A percentile compares a stretch with the other conserved stretches of the same genome.
Evolutionary conservation across 2,113 vertebrate genomes (phyloP).

Genomic region (Melanocharis versteri): DNA sequence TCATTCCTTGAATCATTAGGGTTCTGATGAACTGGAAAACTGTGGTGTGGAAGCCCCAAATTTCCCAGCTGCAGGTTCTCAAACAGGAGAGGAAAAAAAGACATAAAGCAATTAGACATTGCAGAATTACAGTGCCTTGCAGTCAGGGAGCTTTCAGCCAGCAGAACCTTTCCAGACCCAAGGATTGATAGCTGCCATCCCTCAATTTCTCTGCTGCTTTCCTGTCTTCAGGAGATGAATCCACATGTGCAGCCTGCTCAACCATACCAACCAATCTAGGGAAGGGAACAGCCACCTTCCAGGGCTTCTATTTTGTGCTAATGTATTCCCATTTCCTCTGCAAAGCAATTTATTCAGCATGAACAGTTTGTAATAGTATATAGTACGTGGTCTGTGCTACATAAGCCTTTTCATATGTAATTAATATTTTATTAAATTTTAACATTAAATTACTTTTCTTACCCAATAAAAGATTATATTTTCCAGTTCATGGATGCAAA

Average conservation of each 20-base stretch:
- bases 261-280: background rate
- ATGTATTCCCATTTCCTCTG: background rate
- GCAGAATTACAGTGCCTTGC: background rate
- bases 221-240: background rate
- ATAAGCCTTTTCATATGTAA: constrained; percentile 11
- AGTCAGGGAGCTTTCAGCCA: background rate
- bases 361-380: background rate
- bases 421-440: constrained; percentile 56
- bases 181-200: background rate
- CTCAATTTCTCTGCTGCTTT: background rate
- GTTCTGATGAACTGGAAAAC: background rate
- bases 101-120: fast-evolving
- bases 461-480: constrained; percentile 24
- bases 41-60: background rate
- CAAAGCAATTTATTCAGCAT: constrained; percentile 36
- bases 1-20: background rate
- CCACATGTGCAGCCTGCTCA: background rate
- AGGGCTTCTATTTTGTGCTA: background rate
- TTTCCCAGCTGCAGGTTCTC: background rate
- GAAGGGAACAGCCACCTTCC: background rate
- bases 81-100: background rate
- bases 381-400: background rate
- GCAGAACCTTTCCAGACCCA: background rate
- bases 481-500: constrained; percentile 56
- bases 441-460: constrained; percentile 39